These are phyloP conservation scores for Sinohyriopsis cumingii DNA, from an alignment of 2,888 invertebrate genomes.

Conservation along the genomic window DNA sequence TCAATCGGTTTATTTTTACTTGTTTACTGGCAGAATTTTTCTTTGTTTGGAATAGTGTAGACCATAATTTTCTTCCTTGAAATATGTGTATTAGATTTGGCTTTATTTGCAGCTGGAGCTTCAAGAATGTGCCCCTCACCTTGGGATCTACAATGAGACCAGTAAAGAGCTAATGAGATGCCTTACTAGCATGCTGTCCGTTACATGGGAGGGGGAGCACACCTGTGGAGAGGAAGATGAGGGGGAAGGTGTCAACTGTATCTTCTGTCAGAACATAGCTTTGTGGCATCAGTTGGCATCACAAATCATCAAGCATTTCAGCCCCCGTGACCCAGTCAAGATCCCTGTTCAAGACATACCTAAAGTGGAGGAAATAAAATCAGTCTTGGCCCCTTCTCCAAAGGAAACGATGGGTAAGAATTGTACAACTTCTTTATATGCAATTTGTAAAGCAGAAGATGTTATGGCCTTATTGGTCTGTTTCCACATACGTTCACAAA, in stretches of 20 bases:
- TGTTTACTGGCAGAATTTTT: too few relatives aligned
- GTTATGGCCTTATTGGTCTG: too few relatives aligned
- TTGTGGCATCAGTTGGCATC: conserved; percentile 90
- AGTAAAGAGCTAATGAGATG: conserved; percentile 82
- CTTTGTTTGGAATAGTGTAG: too few relatives aligned
- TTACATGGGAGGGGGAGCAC: conserved; percentile 81
- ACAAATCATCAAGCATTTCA: conserved; percentile 63
- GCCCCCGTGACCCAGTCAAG: conserved; percentile 64
- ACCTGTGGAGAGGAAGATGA: conserved; percentile 72
- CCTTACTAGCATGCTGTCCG: conserved; percentile 83
- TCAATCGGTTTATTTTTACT: too few relatives aligned
- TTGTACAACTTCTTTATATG: too few relatives aligned
- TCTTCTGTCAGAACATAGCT: conserved; percentile 86
- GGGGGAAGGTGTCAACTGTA: conserved; percentile 80
- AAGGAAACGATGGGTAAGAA: conserved; percentile 20
- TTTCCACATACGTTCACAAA: too few relatives aligned
- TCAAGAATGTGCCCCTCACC: conserved; percentile 87
- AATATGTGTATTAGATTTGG: too few relatives aligned
- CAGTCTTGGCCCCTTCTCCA: conserved; percentile 8
- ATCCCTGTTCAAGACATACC: conserved; percentile 69
- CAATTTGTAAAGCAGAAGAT: too few relatives aligned
- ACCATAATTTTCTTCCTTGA: too few relatives aligned
- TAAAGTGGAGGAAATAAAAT: conserved; percentile 66
- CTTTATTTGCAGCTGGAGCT: conserved; percentile 80
- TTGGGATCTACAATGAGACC: conserved; percentile 82